A percentile compares a stretch with the other conserved stretches of the same genome.
phyloP scores from a whole-genome alignment of 2,888 invertebrate species.

The Siphonodentalium dalli region DNA sequence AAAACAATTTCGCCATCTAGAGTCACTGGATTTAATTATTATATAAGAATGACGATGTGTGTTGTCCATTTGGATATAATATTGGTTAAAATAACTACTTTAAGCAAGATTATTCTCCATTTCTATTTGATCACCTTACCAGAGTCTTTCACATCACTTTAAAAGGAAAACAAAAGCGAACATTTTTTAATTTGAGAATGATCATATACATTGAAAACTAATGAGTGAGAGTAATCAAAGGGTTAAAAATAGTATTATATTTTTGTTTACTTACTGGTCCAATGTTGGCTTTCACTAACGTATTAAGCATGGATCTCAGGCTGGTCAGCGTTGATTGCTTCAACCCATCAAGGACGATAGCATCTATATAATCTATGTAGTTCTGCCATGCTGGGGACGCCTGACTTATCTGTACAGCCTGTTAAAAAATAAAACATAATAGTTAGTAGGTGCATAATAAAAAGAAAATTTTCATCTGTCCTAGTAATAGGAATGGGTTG shows the following conservation, averaged over 20 bases:
- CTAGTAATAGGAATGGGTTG: no score
- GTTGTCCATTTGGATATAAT: no score
- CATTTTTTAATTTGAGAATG: no score
- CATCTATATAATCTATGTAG: constrained; percentile 63
- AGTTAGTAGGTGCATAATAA: not conserved
- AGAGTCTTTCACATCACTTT: not conserved
- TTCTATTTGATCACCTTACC: not conserved
- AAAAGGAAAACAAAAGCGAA: not conserved
- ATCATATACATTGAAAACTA: no score
- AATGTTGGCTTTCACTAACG: constrained; percentile 56
- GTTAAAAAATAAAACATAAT: constrained; percentile 8
- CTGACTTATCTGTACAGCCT: constrained; percentile 62
- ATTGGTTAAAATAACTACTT: no score
- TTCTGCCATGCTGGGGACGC: constrained; percentile 65
- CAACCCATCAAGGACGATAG: constrained; percentile 62
- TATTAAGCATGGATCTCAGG: constrained; percentile 59
- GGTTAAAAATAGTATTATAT: no score
- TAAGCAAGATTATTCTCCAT: no score
- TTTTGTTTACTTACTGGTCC: constrained; percentile 37
- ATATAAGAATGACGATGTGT: no score
- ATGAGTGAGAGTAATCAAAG: not conserved
- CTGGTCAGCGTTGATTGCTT: constrained; percentile 60
- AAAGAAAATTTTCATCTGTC: no score
- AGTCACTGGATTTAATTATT: no score
- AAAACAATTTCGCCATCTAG: no score